These are phyloP conservation scores for Holothuria glaberrima DNA, from an alignment of 35 echinoderm and acorn worm species.

Conservation along the genomic window DNA sequence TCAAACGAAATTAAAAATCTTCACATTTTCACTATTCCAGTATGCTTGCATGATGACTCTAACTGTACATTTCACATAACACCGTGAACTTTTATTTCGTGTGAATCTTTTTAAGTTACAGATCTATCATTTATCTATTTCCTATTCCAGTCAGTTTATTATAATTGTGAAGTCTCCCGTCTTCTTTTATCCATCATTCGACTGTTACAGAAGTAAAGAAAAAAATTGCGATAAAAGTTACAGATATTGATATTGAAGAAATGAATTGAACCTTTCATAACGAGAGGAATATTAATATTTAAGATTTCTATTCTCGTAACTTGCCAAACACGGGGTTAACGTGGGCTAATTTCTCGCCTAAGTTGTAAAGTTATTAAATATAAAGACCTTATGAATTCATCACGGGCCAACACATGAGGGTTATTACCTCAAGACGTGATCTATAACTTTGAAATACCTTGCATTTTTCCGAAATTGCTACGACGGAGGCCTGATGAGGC, in stretches of 20 bases:
- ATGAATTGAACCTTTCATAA: neutral
- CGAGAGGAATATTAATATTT: conserved; percentile 21
- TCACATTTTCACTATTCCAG: no score
- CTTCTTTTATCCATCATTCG: neutral
- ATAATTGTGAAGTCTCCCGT: no score
- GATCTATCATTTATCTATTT: no score
- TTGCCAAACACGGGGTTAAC: conserved; percentile 18
- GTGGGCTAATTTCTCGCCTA: conserved; percentile 13
- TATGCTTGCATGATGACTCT: no score
- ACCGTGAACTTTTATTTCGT: no score
- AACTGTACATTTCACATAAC: no score
- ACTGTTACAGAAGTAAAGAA: neutral
- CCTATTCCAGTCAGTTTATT: no score
- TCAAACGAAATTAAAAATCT: no score
- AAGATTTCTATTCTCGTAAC: conserved; percentile 22
- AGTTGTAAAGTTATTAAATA: conserved; percentile 37
- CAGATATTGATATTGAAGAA: neutral
- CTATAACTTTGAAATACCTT: conserved; percentile 6
- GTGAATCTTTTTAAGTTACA: no score
- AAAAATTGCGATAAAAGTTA: neutral
- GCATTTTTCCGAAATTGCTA: conserved; percentile 4
- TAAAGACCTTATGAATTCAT: conserved; percentile 2
- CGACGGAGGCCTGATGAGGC: neutral
- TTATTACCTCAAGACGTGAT: neutral
- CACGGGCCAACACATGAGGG: no score